Percentiles rank a stretch among this genome's conserved stretches.
Conservation (phyloP, 1,140 invertebrate genomes). For the Drosophila rhopaloa region DNA sequence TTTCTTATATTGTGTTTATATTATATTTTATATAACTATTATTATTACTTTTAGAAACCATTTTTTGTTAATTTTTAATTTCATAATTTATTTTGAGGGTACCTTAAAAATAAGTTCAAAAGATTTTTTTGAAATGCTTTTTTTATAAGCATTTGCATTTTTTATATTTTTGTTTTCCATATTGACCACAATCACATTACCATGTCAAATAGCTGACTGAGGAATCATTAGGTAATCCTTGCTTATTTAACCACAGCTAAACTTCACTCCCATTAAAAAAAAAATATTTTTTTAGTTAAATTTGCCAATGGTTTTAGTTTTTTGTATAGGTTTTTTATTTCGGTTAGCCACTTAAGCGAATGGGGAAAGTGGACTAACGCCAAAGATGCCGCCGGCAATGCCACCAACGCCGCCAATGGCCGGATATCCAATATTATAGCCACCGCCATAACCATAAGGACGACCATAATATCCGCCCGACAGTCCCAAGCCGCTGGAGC, state of each 20-base stretch:
- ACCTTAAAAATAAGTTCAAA: too few species aligned
- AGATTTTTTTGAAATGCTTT: neutral
- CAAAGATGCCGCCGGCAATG: constrained; percentile 41
- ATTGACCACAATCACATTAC: constrained; percentile 14
- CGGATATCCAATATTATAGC: constrained; percentile 63
- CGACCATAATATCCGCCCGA: constrained; percentile 53
- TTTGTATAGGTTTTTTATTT: constrained; percentile 29
- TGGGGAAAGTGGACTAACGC: constrained; percentile 21
- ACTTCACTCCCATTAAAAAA: neutral
- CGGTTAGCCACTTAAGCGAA: constrained; percentile 34
- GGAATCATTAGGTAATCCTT: constrained; percentile 6
- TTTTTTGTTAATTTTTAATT: too few species aligned
- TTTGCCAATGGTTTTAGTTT: constrained; percentile 2
- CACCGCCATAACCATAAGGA: constrained; percentile 56
- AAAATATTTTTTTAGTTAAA: neutral
- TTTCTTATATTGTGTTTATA: too few species aligned
- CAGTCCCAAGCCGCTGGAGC: constrained; percentile 35
- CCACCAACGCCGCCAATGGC: constrained; percentile 48
- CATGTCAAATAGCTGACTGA: neutral
- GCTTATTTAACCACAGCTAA: neutral
- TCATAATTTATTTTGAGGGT: too few species aligned
- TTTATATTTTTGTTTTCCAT: constrained; percentile 22
- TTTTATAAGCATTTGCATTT: neutral
- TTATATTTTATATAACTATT: too few species aligned
- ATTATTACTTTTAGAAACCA: too few species aligned